Percentiles rank a stretch among this genome's conserved stretches.
phyloP scores from a whole-genome alignment of 2,888 invertebrate genomes.

The Danaus chrysippus region DNA sequence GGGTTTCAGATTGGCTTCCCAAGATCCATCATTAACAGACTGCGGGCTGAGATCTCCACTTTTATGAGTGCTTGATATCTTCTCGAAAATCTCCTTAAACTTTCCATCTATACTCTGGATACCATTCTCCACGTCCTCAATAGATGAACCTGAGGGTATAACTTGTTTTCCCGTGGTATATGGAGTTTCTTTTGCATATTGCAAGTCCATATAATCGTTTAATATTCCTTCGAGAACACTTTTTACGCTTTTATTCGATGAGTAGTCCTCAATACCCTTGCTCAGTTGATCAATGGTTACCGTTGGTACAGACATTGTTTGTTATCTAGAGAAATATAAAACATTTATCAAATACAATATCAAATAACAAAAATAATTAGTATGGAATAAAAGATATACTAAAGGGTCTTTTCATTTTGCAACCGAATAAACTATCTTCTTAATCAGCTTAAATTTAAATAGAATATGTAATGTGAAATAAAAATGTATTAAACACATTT shows the following conservation, averaged over 20 bases:
- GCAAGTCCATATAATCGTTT: constrained; percentile 68
- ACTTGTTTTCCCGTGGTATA: constrained; percentile 67
- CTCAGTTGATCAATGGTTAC: constrained; percentile 56
- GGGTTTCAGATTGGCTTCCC: constrained; percentile 61
- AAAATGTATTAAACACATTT: no score
- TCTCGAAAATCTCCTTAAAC: constrained; percentile 54
- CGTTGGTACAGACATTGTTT: constrained; percentile 53
- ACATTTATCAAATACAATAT: no score
- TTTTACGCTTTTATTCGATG: constrained; percentile 45
- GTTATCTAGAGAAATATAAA: constrained; percentile 22
- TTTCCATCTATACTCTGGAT: constrained; percentile 47
- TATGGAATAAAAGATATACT: no score
- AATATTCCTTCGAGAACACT: constrained; percentile 62
- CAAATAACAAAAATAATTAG: no score
- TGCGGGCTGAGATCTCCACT: constrained; percentile 58
- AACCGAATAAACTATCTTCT: no score
- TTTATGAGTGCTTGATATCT: constrained; percentile 55
- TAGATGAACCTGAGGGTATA: constrained; percentile 48
- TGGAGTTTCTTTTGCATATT: constrained; percentile 59
- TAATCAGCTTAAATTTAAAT: no score
- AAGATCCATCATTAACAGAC: constrained; percentile 51
- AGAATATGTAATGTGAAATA: no score
- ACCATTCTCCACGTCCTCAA: constrained; percentile 54
- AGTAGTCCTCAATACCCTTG: constrained; percentile 49
- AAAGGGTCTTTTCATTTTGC: no score